A percentile compares a stretch with the other conserved stretches of the same genome.
These are phyloP conservation scores for Prionchulus punctatus DNA, from an alignment of 2,888 invertebrate species.

Conservation along the genomic window DNA sequence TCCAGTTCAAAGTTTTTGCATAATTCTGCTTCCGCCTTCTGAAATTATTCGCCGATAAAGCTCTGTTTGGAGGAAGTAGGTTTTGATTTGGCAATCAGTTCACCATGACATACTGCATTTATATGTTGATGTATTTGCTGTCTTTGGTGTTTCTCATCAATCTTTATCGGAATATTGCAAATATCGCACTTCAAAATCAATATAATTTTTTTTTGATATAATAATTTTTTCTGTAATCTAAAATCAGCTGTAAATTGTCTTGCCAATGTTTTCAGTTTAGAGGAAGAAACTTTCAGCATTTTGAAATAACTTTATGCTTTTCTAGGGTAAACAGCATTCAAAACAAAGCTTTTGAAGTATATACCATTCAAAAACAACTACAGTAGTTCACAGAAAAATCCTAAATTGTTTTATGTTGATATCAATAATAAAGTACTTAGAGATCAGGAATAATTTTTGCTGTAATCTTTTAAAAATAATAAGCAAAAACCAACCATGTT, in stretches of 20 bases:
- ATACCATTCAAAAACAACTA: too few relatives aligned
- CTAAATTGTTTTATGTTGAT: too few relatives aligned
- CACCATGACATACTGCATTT: not conserved
- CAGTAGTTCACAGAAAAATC: too few relatives aligned
- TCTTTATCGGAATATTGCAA: not conserved
- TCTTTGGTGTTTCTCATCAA: not conserved
- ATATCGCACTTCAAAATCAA: not conserved
- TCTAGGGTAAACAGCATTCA: too few relatives aligned
- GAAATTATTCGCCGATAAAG: not conserved
- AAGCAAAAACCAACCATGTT: too few relatives aligned
- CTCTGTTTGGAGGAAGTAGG: not conserved
- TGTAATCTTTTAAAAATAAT: not conserved
- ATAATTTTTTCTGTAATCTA: not conserved
- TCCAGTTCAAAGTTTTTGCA: too few relatives aligned
- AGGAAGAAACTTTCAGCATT: not conserved
- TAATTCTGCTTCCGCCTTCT: not conserved
- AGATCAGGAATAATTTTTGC: too few relatives aligned
- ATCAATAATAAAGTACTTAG: too few relatives aligned
- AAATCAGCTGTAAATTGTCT: not conserved
- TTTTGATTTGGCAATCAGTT: not conserved
- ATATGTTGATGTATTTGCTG: not conserved
- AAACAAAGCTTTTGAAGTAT: too few relatives aligned
- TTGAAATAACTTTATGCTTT: too few relatives aligned
- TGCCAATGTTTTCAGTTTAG: not conserved
- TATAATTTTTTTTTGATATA: too few relatives aligned